Base-by-base conservation (phyloP, 1,140 invertebrate species). In the Danaus plexippus region DNA sequence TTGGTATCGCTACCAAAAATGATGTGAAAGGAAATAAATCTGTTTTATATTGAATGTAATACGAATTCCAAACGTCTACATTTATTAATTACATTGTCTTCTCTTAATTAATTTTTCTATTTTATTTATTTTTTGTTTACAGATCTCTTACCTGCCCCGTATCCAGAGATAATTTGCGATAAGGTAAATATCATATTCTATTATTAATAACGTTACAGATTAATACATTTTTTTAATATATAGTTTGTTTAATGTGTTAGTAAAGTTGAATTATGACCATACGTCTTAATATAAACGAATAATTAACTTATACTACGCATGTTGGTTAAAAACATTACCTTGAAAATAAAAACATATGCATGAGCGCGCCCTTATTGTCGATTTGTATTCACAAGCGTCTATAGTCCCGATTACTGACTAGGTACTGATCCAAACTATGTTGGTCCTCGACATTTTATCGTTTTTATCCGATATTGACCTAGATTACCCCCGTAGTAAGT, bases 161-260 rank as follows among this genome's bases (percentile, higher is more conserved):
- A 66, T 65, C 64, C 59, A 63, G 54, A 73, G 73, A 79, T 84
- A 74, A 84, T 81, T 81, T 79, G 77, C 73, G 60, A 73, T 75
- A 75, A 81, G 78, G 78, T 84, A 79, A 73, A 69, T 45, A 18
- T 50, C 11, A 32, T 9, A 51, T 45, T 45, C 47, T 13, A 47
- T 54, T 13, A n/a, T 41, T 40, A 46, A 13, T 22, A 54, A 47
- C 32, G 10, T 47, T 32, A 32, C 18, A 22, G 6, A 22, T 22
- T 22, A 32, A 32, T 41, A 7, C 10, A 12, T 45, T 45, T 11
- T 9, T 45, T 45, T 2, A 45, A 12, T 45, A 6, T 11, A 45
- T n/a, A n/a, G n/a, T n/a, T n/a, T n/a, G n/a, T 45, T 5, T n/a
- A 45, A 7, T 9, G 43, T 43, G 13, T 46, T 46, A 11, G 7